Conservation (phyloP, 2,888 invertebrate genomes). For the Drosophila neotestacea region DNA sequence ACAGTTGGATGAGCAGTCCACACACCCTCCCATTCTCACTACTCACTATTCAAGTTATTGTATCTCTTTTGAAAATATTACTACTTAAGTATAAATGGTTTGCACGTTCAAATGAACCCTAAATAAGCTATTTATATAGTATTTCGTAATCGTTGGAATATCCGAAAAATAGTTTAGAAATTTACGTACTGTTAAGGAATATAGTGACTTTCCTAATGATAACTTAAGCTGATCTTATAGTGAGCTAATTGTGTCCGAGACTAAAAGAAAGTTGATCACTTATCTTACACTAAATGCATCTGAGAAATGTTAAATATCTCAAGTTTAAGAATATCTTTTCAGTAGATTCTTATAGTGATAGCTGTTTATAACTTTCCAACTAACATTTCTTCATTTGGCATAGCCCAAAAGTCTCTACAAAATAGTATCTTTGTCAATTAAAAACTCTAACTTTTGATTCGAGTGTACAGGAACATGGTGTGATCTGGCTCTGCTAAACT, state of each 20-base stretch:
- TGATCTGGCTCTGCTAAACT: not conserved
- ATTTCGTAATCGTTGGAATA: too few species aligned
- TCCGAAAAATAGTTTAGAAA: not conserved
- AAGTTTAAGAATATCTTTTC: not conserved
- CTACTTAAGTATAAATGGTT: not conserved
- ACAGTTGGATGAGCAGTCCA: conserved; percentile 54
- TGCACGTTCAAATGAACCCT: not conserved
- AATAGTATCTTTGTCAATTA: not conserved
- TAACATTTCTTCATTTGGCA: too few species aligned
- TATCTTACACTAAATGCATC: not conserved
- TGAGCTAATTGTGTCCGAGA: not conserved
- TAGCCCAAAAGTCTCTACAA: too few species aligned
- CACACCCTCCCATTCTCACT: not conserved
- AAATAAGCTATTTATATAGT: too few species aligned
- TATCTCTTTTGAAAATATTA: not conserved
- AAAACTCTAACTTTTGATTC: not conserved
- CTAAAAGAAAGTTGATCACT: too few species aligned
- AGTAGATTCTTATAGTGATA: not conserved
- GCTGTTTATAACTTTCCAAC: too few species aligned
- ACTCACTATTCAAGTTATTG: not conserved
- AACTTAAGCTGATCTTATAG: too few species aligned
- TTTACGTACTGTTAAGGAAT: not conserved
- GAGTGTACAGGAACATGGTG: not conserved
- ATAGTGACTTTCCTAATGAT: too few species aligned
- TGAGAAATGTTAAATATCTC: not conserved